Conservation (phyloP, 2,888 invertebrate genomes). For the Apoda limacodes region DNA sequence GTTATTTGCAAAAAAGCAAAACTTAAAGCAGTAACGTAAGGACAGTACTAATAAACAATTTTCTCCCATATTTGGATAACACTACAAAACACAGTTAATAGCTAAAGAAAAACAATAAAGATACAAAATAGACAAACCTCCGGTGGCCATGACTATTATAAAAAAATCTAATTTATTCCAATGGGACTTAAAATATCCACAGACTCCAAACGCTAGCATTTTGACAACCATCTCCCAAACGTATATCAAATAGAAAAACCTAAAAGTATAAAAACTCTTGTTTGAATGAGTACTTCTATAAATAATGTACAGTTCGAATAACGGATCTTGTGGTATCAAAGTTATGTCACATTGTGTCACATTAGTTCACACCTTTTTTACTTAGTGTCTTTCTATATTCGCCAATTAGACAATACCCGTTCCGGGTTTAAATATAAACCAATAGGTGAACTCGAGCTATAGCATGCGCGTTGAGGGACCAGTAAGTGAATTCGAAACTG, state of each 20-base stretch:
- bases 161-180: conserved; percentile 72
- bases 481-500: too few relatives aligned
- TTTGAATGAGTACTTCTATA: background rate
- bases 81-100: too few relatives aligned
- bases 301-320: background rate
- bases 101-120: too few relatives aligned
- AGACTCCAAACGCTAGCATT: conserved; percentile 41
- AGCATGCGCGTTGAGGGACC: too few relatives aligned
- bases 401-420: too few relatives aligned
- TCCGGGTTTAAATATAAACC: too few relatives aligned
- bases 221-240: conserved; percentile 52
- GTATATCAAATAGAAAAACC: conserved; percentile 48
- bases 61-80: background rate
- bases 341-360: too few relatives aligned
- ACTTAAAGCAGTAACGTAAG: background rate
- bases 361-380: too few relatives aligned
- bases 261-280: conserved; percentile 22
- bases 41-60: background rate
- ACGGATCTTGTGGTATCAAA: too few relatives aligned
- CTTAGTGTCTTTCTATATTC: too few relatives aligned
- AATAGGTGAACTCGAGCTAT: too few relatives aligned
- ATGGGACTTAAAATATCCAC: conserved; percentile 60
- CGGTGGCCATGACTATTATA: conserved; percentile 59
- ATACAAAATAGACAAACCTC: too few relatives aligned
- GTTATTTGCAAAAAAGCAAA: background rate